These are phyloP conservation scores for Chelidonichthys spinosus DNA, from an alignment of 2,797 vertebrate species.

Conservation along the genomic window DNA sequence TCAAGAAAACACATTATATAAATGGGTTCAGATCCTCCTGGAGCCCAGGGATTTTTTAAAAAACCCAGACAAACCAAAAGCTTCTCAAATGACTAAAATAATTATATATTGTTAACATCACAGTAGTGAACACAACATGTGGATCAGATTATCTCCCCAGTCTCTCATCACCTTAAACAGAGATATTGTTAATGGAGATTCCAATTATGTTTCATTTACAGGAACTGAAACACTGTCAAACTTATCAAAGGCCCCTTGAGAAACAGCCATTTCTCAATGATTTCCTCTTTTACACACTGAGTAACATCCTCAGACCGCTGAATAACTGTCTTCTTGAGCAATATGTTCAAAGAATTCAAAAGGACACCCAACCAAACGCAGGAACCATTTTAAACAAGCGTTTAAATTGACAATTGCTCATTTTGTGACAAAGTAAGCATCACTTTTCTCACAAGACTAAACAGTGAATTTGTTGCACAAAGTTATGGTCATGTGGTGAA, in stretches of 20 bases:
- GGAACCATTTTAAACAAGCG: neutral
- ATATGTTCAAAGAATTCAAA: neutral
- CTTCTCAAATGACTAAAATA: neutral
- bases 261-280: neutral
- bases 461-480: neutral
- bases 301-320: slow-evolving; percentile 6
- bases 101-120: neutral
- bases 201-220: neutral
- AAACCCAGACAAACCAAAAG: neutral
- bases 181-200: neutral
- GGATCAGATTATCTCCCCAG: neutral
- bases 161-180: neutral
- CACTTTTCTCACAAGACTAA: neutral
- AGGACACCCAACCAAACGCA: neutral
- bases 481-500: slow-evolving; percentile 5
- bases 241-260: neutral
- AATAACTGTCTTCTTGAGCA: slow-evolving; percentile 15
- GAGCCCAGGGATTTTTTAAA: neutral
- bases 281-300: slow-evolving; percentile 27
- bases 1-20: neutral
- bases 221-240: neutral
- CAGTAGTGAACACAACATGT: neutral
- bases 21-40: neutral
- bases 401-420: neutral
- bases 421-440: neutral